Evolutionary conservation across 2,888 invertebrate species (phyloP).

Genomic region (Sialis lutaria): DNA sequence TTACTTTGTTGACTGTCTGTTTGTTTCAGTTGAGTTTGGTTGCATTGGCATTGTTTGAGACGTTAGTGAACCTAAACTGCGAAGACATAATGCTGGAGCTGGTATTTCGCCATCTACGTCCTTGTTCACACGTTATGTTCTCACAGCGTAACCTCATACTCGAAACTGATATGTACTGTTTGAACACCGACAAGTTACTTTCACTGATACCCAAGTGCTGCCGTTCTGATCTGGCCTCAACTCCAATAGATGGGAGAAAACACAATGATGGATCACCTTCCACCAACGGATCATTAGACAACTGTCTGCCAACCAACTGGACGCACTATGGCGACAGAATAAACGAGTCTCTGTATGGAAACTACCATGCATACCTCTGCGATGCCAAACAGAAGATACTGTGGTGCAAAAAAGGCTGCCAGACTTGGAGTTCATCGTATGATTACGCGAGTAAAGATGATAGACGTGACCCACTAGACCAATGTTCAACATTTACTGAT

Average conservation of each 20-base stretch:
- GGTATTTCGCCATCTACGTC: conserved; percentile 67
- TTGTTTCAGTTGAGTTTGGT: conserved; percentile 58
- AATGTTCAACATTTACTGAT: conserved; percentile 12
- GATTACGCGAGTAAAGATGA: conserved; percentile 35
- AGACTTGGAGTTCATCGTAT: conserved; percentile 42
- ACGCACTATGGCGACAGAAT: conserved; percentile 29
- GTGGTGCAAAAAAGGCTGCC: conserved; percentile 55
- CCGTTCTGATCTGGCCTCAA: conserved; percentile 8
- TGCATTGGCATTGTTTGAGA: conserved; percentile 78
- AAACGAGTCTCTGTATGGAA: conserved; percentile 54
- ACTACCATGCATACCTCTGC: conserved; percentile 72
- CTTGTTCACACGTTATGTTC: conserved; percentile 64
- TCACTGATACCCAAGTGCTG: conserved; percentile 54
- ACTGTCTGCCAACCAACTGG: conserved; percentile 23
- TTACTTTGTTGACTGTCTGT: neutral
- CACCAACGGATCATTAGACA: neutral
- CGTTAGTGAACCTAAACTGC: conserved; percentile 78
- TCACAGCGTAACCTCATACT: conserved; percentile 57
- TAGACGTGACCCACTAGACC: no score
- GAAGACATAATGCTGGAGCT: conserved; percentile 93
- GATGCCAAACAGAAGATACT: conserved; percentile 67
- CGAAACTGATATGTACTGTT: conserved; percentile 54
- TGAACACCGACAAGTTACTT: conserved; percentile 58
- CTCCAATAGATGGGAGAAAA: neutral
- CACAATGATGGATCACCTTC: neutral